These are phyloP conservation scores for Standfussiana lucernea DNA, from an alignment of 2,888 invertebrate genomes.

Conservation along the genomic window DNA sequence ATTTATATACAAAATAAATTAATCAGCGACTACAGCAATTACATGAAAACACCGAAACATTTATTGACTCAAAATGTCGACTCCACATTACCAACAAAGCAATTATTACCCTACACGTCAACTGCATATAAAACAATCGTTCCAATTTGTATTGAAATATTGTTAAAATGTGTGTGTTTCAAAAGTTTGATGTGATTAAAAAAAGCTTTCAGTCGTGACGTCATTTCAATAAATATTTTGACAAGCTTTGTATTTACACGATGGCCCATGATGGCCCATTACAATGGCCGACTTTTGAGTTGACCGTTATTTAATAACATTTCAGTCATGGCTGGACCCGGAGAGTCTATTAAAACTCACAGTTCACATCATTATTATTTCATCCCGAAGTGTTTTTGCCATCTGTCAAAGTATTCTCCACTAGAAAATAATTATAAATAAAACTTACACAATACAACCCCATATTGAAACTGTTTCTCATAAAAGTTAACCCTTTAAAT, in stretches of 20 bases:
- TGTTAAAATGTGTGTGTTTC: constrained; percentile 31
- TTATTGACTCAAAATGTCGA: constrained; percentile 20
- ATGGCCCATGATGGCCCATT: neutral
- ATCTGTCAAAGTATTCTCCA: constrained; percentile 37
- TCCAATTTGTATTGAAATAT: constrained; percentile 34
- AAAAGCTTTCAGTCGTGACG: neutral
- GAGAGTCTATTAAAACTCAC: constrained; percentile 3
- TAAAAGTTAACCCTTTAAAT: constrained; percentile 51
- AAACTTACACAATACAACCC: constrained; percentile 46
- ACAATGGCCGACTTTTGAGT: neutral
- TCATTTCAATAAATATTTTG: constrained; percentile 18
- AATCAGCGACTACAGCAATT: constrained; percentile 7
- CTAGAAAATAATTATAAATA: constrained; percentile 27
- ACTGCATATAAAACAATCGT: constrained; percentile 26
- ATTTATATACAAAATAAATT: neutral
- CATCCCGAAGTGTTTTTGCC: constrained; percentile 28
- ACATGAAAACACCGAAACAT: constrained; percentile 20
- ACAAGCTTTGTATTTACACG: constrained; percentile 11
- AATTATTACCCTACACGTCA: constrained; percentile 32
- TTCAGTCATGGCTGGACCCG: neutral
- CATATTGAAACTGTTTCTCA: constrained; percentile 12
- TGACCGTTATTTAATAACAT: neutral
- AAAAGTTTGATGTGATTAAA: constrained; percentile 15
- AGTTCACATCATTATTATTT: constrained; percentile 22
- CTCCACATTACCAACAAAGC: constrained; percentile 13